These are phyloP conservation scores for Pomacea canaliculata DNA, from an alignment of 2,888 invertebrate species.

Conservation along the genomic window DNA sequence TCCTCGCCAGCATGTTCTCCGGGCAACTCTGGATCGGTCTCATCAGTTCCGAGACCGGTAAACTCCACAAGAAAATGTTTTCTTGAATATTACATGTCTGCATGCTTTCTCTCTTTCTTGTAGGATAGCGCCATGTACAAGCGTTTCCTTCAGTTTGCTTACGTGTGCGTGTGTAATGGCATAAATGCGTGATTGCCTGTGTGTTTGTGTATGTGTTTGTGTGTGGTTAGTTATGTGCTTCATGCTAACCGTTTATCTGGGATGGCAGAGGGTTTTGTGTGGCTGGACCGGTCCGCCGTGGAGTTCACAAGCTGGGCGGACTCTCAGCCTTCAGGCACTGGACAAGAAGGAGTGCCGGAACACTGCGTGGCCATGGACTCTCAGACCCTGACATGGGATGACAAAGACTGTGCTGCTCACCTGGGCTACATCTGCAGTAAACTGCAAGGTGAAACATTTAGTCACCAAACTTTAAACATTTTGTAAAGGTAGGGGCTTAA, in stretches of 20 bases:
- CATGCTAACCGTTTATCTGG: too few species aligned
- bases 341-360: conserved; percentile 38
- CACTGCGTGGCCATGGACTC: conserved; percentile 49
- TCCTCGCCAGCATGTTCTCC: conserved; percentile 34
- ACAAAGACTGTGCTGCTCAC: conserved; percentile 43
- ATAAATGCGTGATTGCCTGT: too few species aligned
- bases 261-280: conserved; percentile 44
- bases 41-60: conserved; percentile 44
- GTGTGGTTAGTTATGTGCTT: too few species aligned
- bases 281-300: conserved; percentile 45
- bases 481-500: too few species aligned
- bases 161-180: too few species aligned
- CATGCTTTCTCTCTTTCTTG: too few species aligned
- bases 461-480: neutral
- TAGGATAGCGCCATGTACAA: too few species aligned
- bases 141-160: too few species aligned
- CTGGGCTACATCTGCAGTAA: conserved; percentile 52
- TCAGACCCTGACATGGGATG: conserved; percentile 50
- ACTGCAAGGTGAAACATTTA: conserved; percentile 35
- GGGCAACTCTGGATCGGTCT: conserved; percentile 48
- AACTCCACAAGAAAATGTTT: conserved; percentile 21
- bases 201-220: too few species aligned
- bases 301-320: conserved; percentile 48
- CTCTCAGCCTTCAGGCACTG: conserved; percentile 44
- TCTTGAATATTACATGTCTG: too few species aligned